Base-by-base conservation (phyloP, 2,888 invertebrate genomes). In the Drosophila atroscutellata region DNA sequence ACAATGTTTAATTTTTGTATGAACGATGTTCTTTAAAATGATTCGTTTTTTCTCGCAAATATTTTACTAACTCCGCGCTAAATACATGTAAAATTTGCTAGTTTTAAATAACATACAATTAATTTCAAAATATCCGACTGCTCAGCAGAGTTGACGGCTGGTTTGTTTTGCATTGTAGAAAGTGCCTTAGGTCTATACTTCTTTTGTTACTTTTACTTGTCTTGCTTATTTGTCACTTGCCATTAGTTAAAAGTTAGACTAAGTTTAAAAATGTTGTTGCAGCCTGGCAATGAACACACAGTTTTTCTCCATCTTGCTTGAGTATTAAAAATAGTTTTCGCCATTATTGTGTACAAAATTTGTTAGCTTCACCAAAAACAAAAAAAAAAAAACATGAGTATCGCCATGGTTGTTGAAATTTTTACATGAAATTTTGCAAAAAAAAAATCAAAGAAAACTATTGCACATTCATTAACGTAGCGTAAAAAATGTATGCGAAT, bases 51-150 rank as follows among this genome's bases (percentile, higher is more conserved):
- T 50, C 28, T 80, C 57, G 83, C 77, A 84, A 84, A 85, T 84
- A 85, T 86, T 85, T 86, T 52, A 81, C 85, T 86, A 86, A 80
- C 81, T 86, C 83, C 81, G 84, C 78, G 67, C 57, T 86, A 72
- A 83, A 85, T 77, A 81, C 62, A 79, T 86, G 83, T 85, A 86
- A 84, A 86, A 85, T 85, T 85, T 70, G 55, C 85, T 85, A 85
- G 54, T 62, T 79, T 77, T 78, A 86, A 84, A 82, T 77, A 72
- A 82, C 63, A 69, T 75, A 72, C 78, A 73, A 72, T 69, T 66
- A 64, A 50, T 70, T 62, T 68, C 63, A 83, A 81, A 84, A 77
- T 84, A 77, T 75, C 76, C 80, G 70, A 75, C 77, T 73, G 67
- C 67, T 67, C 52, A 54, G 47, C 50, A 63, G 47, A 77, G 70